phyloP scores from a whole-genome alignment of 2,113 vertebrate genomes.

The Colius striatus region DNA sequence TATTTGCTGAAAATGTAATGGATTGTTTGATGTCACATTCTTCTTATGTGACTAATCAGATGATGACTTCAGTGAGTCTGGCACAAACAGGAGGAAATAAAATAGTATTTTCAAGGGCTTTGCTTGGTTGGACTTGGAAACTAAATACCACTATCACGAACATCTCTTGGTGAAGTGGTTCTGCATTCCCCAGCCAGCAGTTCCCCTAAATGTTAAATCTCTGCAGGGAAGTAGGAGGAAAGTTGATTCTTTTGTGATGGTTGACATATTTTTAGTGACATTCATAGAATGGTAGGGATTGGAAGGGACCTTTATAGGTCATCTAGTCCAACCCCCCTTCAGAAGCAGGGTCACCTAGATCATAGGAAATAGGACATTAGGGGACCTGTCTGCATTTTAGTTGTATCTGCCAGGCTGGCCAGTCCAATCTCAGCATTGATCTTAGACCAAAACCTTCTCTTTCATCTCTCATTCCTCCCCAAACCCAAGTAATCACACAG shows the following conservation, averaged over 20 bases:
- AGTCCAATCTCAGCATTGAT: background rate
- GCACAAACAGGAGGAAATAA: background rate
- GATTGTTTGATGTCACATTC: background rate
- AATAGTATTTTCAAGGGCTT: background rate
- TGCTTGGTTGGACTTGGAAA: background rate
- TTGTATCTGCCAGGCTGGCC: background rate
- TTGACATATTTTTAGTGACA: background rate
- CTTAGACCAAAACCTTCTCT: background rate
- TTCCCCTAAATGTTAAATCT: background rate
- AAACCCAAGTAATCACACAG: background rate
- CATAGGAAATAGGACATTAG: background rate
- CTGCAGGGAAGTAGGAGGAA: background rate
- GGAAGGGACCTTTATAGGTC: no score
- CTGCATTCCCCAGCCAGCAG: background rate
- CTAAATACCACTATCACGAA: fast-evolving
- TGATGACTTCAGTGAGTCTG: background rate
- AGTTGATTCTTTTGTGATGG: background rate
- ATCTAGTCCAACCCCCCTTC: no score
- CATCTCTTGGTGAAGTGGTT: background rate
- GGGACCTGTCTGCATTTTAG: background rate
- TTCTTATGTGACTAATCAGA: background rate
- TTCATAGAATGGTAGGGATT: no score
- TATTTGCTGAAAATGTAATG: background rate
- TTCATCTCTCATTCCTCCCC: background rate
- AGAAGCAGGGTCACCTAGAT: no score